These are phyloP conservation scores for Drosophila triauraria DNA, from an alignment of 1,140 invertebrate genomes.

Conservation along the genomic window DNA sequence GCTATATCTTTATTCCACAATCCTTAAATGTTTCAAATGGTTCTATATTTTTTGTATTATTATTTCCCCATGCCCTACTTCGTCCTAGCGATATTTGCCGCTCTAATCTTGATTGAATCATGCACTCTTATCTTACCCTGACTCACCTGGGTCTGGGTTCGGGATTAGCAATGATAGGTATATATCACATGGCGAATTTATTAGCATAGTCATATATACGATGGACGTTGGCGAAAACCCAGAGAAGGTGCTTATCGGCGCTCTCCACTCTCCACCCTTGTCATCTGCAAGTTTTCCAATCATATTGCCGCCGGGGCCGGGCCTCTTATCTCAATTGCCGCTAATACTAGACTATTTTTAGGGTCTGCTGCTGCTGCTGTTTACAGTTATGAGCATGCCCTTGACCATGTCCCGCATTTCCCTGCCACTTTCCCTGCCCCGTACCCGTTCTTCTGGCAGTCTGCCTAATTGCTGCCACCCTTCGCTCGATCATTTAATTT, in stretches of 20 bases:
- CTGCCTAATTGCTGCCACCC: constrained; percentile 66
- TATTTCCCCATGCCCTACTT: neutral
- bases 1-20: too few relatives aligned
- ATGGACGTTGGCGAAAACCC: neutral
- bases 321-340: constrained; percentile 15
- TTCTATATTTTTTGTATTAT: neutral
- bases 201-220: constrained; percentile 11
- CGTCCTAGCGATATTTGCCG: neutral
- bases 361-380: constrained; percentile 20
- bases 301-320: neutral
- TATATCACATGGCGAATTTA: constrained; percentile 13
- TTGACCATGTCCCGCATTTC: constrained; percentile 41
- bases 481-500: constrained; percentile 37
- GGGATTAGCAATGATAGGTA: constrained; percentile 24
- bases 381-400: constrained; percentile 62
- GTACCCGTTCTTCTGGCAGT: constrained; percentile 42
- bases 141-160: constrained; percentile 12
- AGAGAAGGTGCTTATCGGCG: constrained; percentile 1
- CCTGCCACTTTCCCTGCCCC: neutral
- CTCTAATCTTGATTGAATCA: constrained; percentile 38
- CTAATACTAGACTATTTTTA: constrained; percentile 11
- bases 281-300: constrained; percentile 12
- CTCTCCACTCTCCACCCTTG: constrained; percentile 27
- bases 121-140: constrained; percentile 19
- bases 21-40: neutral